These are phyloP conservation scores for Isichthys henryi DNA, from an alignment of 2,113 vertebrate genomes.

Conservation along the genomic window DNA sequence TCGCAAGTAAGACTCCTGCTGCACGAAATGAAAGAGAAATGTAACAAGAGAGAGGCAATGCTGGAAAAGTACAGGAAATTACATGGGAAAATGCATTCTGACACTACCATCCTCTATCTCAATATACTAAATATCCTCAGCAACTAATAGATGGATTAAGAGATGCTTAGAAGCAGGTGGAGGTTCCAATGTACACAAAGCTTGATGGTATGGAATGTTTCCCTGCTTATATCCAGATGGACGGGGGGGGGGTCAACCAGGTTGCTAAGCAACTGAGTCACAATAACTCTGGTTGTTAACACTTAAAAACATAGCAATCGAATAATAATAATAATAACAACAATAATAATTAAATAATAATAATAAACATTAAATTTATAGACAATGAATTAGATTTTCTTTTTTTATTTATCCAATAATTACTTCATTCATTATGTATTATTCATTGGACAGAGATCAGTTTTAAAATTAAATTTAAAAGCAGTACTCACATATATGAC, in stretches of 20 bases:
- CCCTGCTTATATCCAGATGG: not conserved
- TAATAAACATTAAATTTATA: not conserved
- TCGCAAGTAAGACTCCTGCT: not conserved
- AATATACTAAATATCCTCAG: not conserved
- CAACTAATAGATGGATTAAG: not conserved
- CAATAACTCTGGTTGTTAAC: not conserved
- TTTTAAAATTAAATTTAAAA: not conserved
- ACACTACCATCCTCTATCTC: not conserved
- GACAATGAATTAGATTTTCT: not conserved
- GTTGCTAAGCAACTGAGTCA: constrained; percentile 9
- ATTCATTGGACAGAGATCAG: not conserved
- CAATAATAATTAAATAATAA: not conserved
- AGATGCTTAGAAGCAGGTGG: not conserved
- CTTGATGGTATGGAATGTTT: not conserved
- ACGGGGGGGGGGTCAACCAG: not conserved
- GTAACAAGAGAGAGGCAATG: not conserved
- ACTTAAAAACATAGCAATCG: not conserved
- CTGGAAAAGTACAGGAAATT: not conserved
- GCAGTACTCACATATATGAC: not conserved
- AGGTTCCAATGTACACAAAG: not conserved
- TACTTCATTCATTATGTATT: not conserved
- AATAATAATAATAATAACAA: not conserved
- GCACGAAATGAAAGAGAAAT: not conserved
- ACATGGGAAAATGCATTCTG: not conserved
- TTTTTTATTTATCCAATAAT: not conserved